A percentile compares a stretch with the other conserved stretches of the same genome.
phyloP scores from a whole-genome alignment of 1,140 invertebrate genomes.

The Drosophila orosa region DNA sequence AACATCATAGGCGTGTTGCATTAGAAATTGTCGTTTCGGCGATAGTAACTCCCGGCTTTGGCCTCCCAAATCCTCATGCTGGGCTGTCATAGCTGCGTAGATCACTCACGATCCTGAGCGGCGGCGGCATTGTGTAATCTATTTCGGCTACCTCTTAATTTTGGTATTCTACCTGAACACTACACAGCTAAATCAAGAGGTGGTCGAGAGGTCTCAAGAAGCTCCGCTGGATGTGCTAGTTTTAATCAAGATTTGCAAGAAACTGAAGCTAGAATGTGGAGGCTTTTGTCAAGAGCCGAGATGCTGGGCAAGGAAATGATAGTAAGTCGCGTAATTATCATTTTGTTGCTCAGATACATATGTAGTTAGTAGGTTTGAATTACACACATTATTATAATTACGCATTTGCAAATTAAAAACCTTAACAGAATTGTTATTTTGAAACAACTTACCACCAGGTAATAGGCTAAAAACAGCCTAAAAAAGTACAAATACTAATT shows the following conservation, averaged over 20 bases:
- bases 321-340: not conserved
- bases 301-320: not conserved
- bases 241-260: not conserved
- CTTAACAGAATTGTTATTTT: too few relatives aligned
- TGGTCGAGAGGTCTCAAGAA: not conserved
- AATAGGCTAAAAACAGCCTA: too few relatives aligned
- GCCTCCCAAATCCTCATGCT: not conserved
- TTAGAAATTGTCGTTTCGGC: not conserved
- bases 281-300: not conserved
- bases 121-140: constrained; percentile 28
- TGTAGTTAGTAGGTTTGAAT: too few relatives aligned
- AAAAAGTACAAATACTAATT: too few relatives aligned
- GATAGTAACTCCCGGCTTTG: constrained; percentile 33
- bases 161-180: not conserved
- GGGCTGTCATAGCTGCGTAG: constrained; percentile 25
- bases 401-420: too few relatives aligned
- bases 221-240: not conserved
- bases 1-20: not conserved
- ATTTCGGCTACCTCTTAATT: constrained; percentile 1
- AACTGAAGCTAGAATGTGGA: not conserved
- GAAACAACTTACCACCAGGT: too few relatives aligned
- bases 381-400: too few relatives aligned
- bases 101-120: constrained; percentile 24
- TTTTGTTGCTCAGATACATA: not conserved
- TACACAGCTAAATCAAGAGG: not conserved